Evolutionary conservation across 2,113 vertebrate species (phyloP).

Genomic region (Galbula dea): DNA sequence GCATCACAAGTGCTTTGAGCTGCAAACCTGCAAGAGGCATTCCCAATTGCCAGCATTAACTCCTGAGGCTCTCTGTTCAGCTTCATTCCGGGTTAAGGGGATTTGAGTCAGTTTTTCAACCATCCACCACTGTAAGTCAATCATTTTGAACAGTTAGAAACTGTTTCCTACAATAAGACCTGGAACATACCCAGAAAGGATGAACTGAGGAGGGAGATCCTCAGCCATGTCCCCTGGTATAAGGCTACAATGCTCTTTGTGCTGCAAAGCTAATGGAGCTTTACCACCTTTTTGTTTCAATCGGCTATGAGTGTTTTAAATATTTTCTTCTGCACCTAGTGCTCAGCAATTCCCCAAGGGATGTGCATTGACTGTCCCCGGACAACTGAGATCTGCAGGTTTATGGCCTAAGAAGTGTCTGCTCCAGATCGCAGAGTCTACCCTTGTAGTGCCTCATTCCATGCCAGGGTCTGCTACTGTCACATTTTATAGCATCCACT

Average conservation of each 20-base stretch:
- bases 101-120: neutral
- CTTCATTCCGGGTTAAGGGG: neutral
- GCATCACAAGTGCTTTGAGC: neutral
- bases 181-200: neutral
- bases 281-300: neutral
- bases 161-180: neutral
- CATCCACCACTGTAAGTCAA: no score
- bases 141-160: neutral
- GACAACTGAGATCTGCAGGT: neutral
- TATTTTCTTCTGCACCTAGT: no score
- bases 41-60: rapidly evolving
- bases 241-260: no score
- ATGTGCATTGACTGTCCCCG: neutral
- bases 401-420: neutral
- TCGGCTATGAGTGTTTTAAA: neutral
- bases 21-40: neutral
- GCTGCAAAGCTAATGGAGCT: neutral
- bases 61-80: neutral
- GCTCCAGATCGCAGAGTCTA: rapidly evolving
- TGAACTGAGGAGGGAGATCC: neutral
- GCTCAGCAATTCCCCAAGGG: neutral
- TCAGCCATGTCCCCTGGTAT: rapidly evolving
- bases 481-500: neutral
- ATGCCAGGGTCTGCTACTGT: rapidly evolving
- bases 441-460: neutral